Evolutionary conservation across 2,113 vertebrate species (phyloP), one percentile per base, ranked within the genome.

Genomic region (Misgurnus anguillicaudatus): DNA sequence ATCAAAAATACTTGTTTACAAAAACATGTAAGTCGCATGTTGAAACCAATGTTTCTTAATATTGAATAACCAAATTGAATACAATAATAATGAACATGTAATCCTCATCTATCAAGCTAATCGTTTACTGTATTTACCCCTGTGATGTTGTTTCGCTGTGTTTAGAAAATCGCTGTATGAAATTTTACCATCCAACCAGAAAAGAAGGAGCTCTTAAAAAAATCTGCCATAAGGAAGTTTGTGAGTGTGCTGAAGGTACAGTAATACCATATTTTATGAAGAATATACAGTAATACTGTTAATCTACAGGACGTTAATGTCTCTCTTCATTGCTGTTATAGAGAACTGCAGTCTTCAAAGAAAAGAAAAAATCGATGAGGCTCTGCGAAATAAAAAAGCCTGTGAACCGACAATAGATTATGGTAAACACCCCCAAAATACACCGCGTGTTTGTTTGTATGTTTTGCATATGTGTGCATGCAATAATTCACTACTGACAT

Each of bases 291-390:
- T 9, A n/a, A 48, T 21, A 24, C 58, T 11, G 14, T 62, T 47
- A 63, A 53, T 69, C 67, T 36, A 3, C 24, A 69, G 3, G n/a
- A 64, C 0, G 47, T 19, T 45, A 0, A 39, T 73, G 19, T 36
- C 9, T 57, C 45, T 36, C 9, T 36, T 8, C 7, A 75, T 10
- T 39, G 17, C 60, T 7, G 74, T 83, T 3, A 0, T 84, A 97
- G 95, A 95, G 77, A 92, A 88, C 80, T 97, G 96, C 87, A 93
- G 92, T 77, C 77, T 89, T 73, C 90, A 80, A 65, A 92, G 90
- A 0, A 86, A 86, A 0, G 7, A 36, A 0, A 41, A 85, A 0
- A 78, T 81, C 10, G 0, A 3, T 38, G 16, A 39, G 82, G 31
- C 80, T 3, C 75, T 78, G 0, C 91, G 94, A 6, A 83, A 83